Percentiles rank a stretch among this genome's conserved stretches.
These are phyloP conservation scores for Trematomus loennbergii DNA, from an alignment of 2,113 vertebrate species.

Conservation along the genomic window DNA sequence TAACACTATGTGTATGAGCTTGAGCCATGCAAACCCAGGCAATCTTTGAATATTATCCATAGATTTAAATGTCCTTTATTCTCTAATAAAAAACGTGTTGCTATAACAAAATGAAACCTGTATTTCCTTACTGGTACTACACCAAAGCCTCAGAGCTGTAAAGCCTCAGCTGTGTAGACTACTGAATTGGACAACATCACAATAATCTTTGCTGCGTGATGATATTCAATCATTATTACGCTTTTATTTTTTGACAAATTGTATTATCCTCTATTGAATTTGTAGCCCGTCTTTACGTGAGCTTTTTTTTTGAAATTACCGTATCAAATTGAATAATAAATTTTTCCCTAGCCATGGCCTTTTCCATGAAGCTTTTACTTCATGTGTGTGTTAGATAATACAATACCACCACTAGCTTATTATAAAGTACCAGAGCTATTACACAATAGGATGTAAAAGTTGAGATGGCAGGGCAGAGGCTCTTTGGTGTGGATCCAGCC, in stretches of 20 bases:
- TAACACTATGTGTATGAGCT: not conserved
- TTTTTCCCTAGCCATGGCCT: too few species aligned
- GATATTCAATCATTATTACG: slow-evolving; percentile 10
- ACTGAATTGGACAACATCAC: not conserved
- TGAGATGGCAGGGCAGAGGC: not conserved
- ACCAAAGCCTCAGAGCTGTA: not conserved
- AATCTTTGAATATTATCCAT: not conserved
- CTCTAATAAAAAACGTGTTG: not conserved
- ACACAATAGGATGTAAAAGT: not conserved
- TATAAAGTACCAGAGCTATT: not conserved
- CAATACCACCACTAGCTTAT: not conserved
- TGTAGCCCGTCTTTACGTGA: not conserved
- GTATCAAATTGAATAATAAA: not conserved
- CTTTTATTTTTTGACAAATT: not conserved
- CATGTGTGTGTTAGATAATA: not conserved
- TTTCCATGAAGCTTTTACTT: too few species aligned
- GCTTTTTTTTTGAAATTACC: not conserved
- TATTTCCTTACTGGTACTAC: not conserved
- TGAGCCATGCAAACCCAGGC: not conserved
- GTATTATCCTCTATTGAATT: not conserved
- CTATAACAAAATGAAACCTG: not conserved
- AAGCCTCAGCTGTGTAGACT: slow-evolving; percentile 5
- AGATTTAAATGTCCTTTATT: not conserved
- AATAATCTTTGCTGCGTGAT: slow-evolving; percentile 9
- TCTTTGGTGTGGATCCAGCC: not conserved